Evolutionary conservation across 2,888 invertebrate genomes (phyloP), one percentile per base, ranked within the genome.

Genomic region (Noctua comes): DNA sequence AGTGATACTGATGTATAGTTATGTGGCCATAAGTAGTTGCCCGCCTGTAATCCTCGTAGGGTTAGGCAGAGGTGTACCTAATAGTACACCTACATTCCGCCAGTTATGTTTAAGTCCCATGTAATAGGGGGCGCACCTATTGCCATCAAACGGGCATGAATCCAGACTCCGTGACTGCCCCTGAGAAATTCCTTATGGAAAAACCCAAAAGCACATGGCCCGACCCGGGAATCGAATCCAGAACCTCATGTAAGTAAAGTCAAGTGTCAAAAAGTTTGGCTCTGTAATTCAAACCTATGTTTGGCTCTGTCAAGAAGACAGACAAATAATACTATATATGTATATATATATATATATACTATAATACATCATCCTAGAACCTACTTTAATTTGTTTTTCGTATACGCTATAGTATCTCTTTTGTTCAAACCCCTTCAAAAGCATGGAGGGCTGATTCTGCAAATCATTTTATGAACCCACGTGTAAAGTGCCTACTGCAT

Each of bases 381-480:
- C 40, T 43, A n/a, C 43, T 43, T 43, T 16, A 43, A n/a, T 43
- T 66, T 66, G 57, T 66, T 66, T 59, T 18, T 66, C 8, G 24
- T 36, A 21, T 18, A 79, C 54, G 7, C 48, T 51, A 40, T 48
- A 2, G 18, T 66, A n/a, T 13, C 24, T 36, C 51, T 40, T 66
- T 79, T 76, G 46, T 85, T 80, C 36, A 27, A n/a, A 36, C 0
- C 21, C 27, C 51, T 65, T 27, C 27, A 79, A 21, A 80, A 78
- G 1, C 18, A 65, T 11, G 65, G 71, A 75, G 68, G 76, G 68
- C 64, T 76, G 76, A 76, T 69, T 75, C n/a, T 72, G 85, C 71
- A 80, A 83, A 72, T 83, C 72, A 83, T 70, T 46, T 71, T 68
- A 82, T 77, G n/a, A 77, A 77, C 43, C 70, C 57, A 59, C 65